Evolutionary conservation across 1,140 invertebrate genomes (phyloP).

Genomic region (Mya arenaria): DNA sequence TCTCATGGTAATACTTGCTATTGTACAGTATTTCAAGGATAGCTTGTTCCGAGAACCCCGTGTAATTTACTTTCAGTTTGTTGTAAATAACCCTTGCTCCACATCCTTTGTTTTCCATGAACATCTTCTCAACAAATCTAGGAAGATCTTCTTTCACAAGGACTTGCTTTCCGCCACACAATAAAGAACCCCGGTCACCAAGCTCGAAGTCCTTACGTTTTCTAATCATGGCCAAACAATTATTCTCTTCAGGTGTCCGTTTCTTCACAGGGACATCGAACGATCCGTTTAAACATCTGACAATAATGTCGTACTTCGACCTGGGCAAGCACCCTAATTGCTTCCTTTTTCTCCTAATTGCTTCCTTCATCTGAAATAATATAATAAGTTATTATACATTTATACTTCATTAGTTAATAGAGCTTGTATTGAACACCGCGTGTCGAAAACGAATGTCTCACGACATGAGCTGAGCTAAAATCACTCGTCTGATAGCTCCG

Average conservation of each 20-base stretch:
- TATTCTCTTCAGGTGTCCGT: constrained; percentile 3
- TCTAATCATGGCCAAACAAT: constrained; percentile 24
- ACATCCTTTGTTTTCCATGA: background rate
- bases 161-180: background rate
- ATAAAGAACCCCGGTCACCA: constrained; percentile 1
- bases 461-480: background rate
- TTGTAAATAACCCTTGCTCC: background rate
- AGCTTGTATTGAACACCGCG: background rate
- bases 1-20: background rate
- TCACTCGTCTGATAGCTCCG: background rate
- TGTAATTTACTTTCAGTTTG: background rate
- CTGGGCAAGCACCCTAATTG: background rate
- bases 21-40: background rate
- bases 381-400: background rate
- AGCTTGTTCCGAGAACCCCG: background rate
- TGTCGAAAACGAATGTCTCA: background rate
- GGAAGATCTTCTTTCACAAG: background rate
- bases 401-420: background rate
- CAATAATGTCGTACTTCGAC: background rate
- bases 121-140: background rate
- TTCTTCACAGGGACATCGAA: background rate
- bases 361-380: background rate
- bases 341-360: background rate
- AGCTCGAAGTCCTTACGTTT: constrained; percentile 23
- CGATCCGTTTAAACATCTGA: background rate